A percentile compares a stretch with the other conserved stretches of the same genome.
phyloP scores from a whole-genome alignment of 2,888 invertebrate genomes.

The Ormyrus rosae region DNA sequence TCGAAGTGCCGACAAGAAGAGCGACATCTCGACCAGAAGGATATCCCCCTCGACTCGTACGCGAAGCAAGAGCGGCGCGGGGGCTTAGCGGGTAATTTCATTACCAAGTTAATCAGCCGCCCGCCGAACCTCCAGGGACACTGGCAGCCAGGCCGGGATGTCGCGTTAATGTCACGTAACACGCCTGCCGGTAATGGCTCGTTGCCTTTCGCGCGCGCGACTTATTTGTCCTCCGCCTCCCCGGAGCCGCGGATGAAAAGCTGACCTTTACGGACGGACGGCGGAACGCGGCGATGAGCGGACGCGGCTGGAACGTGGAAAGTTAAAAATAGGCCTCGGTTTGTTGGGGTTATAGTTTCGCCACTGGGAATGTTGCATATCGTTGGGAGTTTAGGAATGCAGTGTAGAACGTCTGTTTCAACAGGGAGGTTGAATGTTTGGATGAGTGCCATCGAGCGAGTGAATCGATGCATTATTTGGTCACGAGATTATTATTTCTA shows the following conservation, averaged over 20 bases:
- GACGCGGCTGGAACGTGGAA: constrained; percentile 15
- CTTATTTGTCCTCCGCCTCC: constrained; percentile 9
- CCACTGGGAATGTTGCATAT: too few species aligned
- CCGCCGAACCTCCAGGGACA: constrained; percentile 55
- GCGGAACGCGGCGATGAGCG: not conserved
- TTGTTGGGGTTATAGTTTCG: too few species aligned
- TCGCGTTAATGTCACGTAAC: constrained; percentile 66
- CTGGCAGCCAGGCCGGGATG: constrained; percentile 60
- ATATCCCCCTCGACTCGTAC: not conserved
- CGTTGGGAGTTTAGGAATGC: too few species aligned
- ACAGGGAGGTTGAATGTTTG: too few species aligned
- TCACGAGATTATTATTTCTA: too few species aligned
- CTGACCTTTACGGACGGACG: not conserved
- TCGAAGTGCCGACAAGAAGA: too few species aligned
- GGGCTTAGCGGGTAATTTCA: constrained; percentile 63
- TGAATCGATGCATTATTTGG: too few species aligned
- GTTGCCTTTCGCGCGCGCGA: constrained; percentile 19
- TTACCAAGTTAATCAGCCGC: constrained; percentile 67
- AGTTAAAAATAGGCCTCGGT: too few species aligned
- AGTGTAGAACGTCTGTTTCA: too few species aligned
- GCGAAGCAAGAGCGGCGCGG: not conserved
- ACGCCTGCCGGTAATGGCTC: constrained; percentile 62
- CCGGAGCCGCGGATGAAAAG: not conserved
- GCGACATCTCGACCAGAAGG: too few species aligned
- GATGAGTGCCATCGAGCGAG: too few species aligned